Percentiles rank a stretch among this genome's conserved stretches.
These are phyloP conservation scores for Labeo rohita DNA, from an alignment of 2,113 vertebrate genomes.

Conservation along the genomic window DNA sequence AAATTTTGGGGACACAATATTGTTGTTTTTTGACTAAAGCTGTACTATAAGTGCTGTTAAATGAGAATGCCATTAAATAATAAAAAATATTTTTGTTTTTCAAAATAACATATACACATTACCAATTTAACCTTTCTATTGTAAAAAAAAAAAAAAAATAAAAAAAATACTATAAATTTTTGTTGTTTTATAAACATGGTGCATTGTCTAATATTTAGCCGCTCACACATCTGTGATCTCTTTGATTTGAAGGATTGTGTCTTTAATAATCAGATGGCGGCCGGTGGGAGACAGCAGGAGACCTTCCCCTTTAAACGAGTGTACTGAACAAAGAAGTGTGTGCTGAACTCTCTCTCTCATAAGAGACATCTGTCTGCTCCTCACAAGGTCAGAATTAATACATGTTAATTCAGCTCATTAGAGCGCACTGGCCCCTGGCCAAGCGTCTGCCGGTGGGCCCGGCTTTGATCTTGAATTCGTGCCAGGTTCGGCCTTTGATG, in stretches of 20 bases:
- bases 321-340: constrained; percentile 48
- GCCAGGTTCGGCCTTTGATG: constrained; percentile 76
- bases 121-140: not conserved
- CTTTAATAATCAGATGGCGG: constrained; percentile 4
- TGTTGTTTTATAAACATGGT: not conserved
- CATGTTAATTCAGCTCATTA: constrained; percentile 83
- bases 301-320: constrained; percentile 17
- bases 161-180: no score
- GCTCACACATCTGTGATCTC: not conserved
- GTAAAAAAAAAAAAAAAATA: not conserved
- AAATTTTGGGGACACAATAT: no score
- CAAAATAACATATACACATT: no score
- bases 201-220: not conserved
- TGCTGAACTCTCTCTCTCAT: constrained; percentile 52
- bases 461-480: constrained; percentile 78
- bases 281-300: not conserved
- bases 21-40: not conserved
- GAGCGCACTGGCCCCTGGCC: constrained; percentile 73
- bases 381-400: constrained; percentile 78
- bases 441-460: constrained; percentile 68
- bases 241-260: not conserved
- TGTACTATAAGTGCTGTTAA: not conserved
- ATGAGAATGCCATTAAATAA: not conserved
- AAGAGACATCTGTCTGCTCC: constrained; percentile 76
- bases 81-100: no score